phyloP scores from a whole-genome alignment of 2,888 invertebrate species.

The Lepidocyrtoides sp. region DNA sequence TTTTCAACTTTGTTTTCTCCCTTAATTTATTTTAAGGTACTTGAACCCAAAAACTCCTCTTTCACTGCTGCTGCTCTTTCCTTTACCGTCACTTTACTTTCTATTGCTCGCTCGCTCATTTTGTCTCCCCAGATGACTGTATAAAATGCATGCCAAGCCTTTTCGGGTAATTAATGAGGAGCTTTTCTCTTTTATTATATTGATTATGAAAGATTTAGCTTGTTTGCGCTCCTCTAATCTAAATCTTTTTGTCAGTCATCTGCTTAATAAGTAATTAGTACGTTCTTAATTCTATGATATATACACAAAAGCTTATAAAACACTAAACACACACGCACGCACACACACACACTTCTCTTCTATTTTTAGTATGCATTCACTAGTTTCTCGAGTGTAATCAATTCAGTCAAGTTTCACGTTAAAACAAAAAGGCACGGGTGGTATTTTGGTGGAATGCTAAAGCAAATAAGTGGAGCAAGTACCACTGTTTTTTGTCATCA shows the following conservation, averaged over 20 bases:
- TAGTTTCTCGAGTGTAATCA: too few relatives aligned
- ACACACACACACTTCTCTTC: not conserved
- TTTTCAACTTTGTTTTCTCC: constrained; percentile 33
- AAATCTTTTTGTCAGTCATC: not conserved
- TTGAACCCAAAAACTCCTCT: constrained; percentile 21
- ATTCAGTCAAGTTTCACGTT: too few relatives aligned
- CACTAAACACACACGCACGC: too few relatives aligned
- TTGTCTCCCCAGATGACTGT: not conserved
- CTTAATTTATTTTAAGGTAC: constrained; percentile 43
- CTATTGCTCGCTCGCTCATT: too few relatives aligned
- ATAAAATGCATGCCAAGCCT: not conserved
- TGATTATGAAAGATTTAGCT: constrained; percentile 31
- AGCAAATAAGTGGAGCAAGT: not conserved
- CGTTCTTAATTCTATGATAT: not conserved
- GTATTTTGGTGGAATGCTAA: not conserved
- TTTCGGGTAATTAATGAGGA: constrained; percentile 36
- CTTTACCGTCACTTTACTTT: too few relatives aligned
- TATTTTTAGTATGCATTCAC: too few relatives aligned
- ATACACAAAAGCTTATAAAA: too few relatives aligned
- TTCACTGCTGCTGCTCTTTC: too few relatives aligned
- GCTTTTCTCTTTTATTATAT: constrained; percentile 11
- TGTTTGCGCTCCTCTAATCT: not conserved
- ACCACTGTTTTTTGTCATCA: constrained; percentile 17
- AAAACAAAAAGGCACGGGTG: too few relatives aligned
- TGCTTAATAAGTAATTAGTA: constrained; percentile 27